Percentiles rank a stretch among this genome's conserved stretches.
phyloP scores from a whole-genome alignment of 1,140 invertebrate genomes.

The Drosophila prosaltans region DNA sequence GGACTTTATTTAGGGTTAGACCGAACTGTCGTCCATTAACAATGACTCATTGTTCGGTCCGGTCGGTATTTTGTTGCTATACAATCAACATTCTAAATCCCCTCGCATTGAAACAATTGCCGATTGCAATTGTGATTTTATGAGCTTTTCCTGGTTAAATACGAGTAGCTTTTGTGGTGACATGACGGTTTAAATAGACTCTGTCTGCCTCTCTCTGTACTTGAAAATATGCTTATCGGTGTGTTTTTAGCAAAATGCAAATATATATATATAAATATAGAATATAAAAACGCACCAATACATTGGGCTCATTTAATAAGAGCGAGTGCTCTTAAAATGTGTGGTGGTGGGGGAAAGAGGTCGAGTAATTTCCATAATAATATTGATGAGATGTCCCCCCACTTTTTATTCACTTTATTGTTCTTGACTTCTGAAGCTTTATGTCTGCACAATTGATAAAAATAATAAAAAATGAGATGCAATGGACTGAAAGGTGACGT shows the following conservation, averaged over 20 bases:
- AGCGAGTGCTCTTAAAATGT: conserved; percentile 9
- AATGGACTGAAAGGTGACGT: conserved; percentile 15
- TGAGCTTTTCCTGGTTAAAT: conserved; percentile 46
- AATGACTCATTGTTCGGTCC: conserved; percentile 63
- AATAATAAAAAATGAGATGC: conserved; percentile 14
- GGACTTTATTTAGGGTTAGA: conserved; percentile 57
- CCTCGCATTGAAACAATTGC: conserved; percentile 40
- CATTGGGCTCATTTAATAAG: conserved; percentile 10
- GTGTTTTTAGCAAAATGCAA: neutral
- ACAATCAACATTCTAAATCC: conserved; percentile 42
- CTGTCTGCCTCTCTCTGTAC: neutral
- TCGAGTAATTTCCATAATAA: conserved; percentile 9
- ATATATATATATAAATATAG: neutral
- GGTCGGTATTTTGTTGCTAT: neutral
- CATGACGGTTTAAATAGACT: conserved; percentile 42
- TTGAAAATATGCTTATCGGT: neutral
- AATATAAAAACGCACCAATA: neutral
- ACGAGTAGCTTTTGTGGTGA: conserved; percentile 29
- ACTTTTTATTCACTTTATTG: neutral
- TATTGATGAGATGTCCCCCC: conserved; percentile 15
- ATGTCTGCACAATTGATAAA: conserved; percentile 54
- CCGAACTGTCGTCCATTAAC: conserved; percentile 28
- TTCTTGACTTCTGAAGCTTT: conserved; percentile 25
- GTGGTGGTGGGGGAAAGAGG: neutral
- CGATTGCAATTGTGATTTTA: conserved; percentile 71